These are phyloP conservation scores for Furcula furcula DNA, from an alignment of 2,888 invertebrate species.

Conservation along the genomic window DNA sequence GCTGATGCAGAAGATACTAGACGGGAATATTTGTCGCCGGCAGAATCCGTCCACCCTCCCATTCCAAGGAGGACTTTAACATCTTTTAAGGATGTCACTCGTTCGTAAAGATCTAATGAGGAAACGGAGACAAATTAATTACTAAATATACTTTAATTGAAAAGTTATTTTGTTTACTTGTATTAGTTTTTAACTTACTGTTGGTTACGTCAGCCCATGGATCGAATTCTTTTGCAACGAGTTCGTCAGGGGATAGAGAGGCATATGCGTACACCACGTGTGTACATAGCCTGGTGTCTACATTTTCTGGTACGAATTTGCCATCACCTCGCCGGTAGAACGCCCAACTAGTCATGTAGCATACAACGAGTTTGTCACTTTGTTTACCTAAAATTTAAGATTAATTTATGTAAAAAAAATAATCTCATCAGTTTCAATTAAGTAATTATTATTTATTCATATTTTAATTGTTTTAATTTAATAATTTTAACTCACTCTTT, in stretches of 20 bases:
- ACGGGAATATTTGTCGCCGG: constrained; percentile 92
- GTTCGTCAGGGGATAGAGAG: constrained; percentile 89
- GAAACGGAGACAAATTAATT: not conserved
- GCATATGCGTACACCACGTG: constrained; percentile 96
- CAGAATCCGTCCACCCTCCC: constrained; percentile 98
- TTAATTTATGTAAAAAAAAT: constrained; percentile 1
- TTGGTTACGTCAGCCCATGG: constrained; percentile 94
- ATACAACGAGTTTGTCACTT: constrained; percentile 84
- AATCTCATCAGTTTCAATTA: not conserved
- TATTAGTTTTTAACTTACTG: constrained; percentile 81
- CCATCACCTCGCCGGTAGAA: constrained; percentile 91
- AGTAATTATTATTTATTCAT: not conserved
- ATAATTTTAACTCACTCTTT: constrained; percentile 42
- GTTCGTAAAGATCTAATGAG: constrained; percentile 87
- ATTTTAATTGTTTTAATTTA: not conserved
- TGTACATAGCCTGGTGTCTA: constrained; percentile 91
- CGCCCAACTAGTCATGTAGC: constrained; percentile 95
- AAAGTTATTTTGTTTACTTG: not conserved
- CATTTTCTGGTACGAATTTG: constrained; percentile 92
- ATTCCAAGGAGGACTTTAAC: constrained; percentile 88
- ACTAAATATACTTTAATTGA: too few species aligned
- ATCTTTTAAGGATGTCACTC: constrained; percentile 86
- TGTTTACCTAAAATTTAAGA: constrained; percentile 59
- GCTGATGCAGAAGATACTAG: constrained; percentile 86
- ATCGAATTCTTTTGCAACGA: constrained; percentile 90